phyloP scores from a whole-genome alignment of 2,888 invertebrate genomes.

The Brachynemurus nebulosus region DNA sequence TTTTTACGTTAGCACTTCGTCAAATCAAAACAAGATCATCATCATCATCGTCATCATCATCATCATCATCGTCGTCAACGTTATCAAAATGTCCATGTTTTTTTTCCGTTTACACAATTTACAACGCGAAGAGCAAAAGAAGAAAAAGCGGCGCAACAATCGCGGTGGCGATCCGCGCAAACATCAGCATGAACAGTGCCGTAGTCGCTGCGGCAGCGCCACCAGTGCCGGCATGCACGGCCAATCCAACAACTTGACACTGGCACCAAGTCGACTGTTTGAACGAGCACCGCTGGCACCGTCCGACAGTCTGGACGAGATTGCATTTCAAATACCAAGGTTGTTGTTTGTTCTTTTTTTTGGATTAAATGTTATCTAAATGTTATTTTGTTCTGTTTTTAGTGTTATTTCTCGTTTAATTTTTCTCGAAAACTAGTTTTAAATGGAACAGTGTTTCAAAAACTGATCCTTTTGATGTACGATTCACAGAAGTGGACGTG shows the following conservation, averaged over 20 bases:
- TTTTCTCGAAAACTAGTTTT: too few relatives aligned
- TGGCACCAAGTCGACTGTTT: constrained; percentile 68
- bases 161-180: constrained; percentile 14
- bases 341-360: constrained; percentile 28
- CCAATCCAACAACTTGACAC: constrained; percentile 40
- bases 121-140: constrained; percentile 69
- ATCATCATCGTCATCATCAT: too few relatives aligned
- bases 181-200: constrained; percentile 33
- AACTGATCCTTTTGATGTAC: too few relatives aligned
- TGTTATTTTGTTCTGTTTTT: too few relatives aligned
- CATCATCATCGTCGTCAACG: too few relatives aligned
- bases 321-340: constrained; percentile 88
- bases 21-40: too few relatives aligned
- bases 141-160: constrained; percentile 38
- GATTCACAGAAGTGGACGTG: too few relatives aligned
- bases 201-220: constrained; percentile 22
- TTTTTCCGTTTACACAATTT: constrained; percentile 90
- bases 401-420: too few relatives aligned
- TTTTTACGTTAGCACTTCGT: too few relatives aligned
- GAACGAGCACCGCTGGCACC: constrained; percentile 75
- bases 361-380: too few relatives aligned
- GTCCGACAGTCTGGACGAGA: constrained; percentile 80
- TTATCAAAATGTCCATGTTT: constrained; percentile 75
- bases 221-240: constrained; percentile 31
- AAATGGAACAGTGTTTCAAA: too few relatives aligned